Base-by-base conservation (phyloP, 2,113 vertebrate species). In the Toxotes jaculatrix region DNA sequence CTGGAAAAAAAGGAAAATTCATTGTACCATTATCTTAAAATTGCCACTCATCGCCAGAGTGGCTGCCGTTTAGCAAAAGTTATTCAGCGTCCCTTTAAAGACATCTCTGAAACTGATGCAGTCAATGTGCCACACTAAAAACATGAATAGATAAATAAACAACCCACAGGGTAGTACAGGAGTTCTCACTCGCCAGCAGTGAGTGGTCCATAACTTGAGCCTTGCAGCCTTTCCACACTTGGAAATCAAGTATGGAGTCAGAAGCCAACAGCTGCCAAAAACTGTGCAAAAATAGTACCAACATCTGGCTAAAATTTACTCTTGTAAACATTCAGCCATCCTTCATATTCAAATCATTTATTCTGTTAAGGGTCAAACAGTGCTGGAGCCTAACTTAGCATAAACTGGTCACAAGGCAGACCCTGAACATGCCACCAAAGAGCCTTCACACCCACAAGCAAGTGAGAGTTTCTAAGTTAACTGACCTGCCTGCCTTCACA, bases 321-420 rank as follows among this genome's bases (percentile, higher is more conserved):
- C 55, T 51, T 66, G 40, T 42, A 66, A 68, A 74, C 31, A 32
- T 63, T 13, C 23, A 68, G 32, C 16, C 53, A 57, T 83, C 16
- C 40, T 61, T 63, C 51, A 63, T 79, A 82, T 79, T 31, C 10
- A 59, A 66, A 67, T 32, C 43, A 32, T 70, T 53, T 75, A 40
- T 81, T 32, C 16, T 38, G 42, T 66, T 49, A 42, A 23, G 43
- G 21, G 45, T 64, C 21, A 1, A 10, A 62, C 36, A 49, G 53
- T 4, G 38, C 42, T 49, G 5, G 14, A 81, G 42, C 16, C 34
- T 17, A 12, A 14, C 3, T 34, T 27, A 32, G 12, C 57, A 69
- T 40, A 40, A 17, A 38, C 51, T 42, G 49, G 34, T 49, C 14
- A 1, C 72, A 47, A 70, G 55, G 57, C 31, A 23, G 62, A 73